A percentile compares a stretch with the other conserved stretches of the same genome.
phyloP scores from a whole-genome alignment of 1,140 invertebrate species.

The Asbolus verrucosus region DNA sequence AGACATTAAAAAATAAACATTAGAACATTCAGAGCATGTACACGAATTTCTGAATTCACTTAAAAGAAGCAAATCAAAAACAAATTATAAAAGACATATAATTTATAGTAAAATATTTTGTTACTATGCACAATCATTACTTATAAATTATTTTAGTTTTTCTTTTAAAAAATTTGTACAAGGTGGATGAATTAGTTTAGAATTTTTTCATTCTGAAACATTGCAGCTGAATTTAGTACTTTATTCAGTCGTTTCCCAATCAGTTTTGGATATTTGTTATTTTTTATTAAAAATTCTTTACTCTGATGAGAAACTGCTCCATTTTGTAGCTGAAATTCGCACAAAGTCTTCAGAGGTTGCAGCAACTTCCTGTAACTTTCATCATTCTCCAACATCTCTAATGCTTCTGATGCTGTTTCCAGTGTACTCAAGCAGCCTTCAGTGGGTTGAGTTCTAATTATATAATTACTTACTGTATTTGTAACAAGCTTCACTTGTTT shows the following conservation, averaged over 20 bases:
- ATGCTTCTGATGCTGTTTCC: slow-evolving; percentile 87
- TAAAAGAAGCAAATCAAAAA: no score
- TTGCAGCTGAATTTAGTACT: slow-evolving; percentile 59
- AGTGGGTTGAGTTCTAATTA: slow-evolving; percentile 92
- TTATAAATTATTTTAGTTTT: no score
- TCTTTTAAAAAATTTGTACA: no score
- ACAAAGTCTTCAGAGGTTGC: slow-evolving; percentile 84
- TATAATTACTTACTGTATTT: slow-evolving; percentile 83
- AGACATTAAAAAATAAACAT: no score
- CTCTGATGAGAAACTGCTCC: slow-evolving; percentile 94
- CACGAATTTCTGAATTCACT: no score
- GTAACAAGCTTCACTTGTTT: slow-evolving; percentile 83
- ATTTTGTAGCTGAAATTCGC: slow-evolving; percentile 87
- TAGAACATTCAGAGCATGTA: no score
- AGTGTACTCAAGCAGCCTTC: slow-evolving; percentile 92
- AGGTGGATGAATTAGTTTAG: no score
- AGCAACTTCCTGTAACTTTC: slow-evolving; percentile 76
- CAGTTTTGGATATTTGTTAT: slow-evolving; percentile 85
- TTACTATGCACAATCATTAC: no score
- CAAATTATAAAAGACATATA: no score
- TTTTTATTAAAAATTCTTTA: slow-evolving; percentile 89
- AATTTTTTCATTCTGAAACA: slow-evolving; percentile 37
- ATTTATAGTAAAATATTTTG: no score
- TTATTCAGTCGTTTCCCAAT: slow-evolving; percentile 83
- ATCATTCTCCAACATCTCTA: slow-evolving; percentile 81